Evolutionary conservation across 2,113 vertebrate species (phyloP), one percentile per base, ranked within the genome.

Genomic region (Zosterops pallidus): DNA sequence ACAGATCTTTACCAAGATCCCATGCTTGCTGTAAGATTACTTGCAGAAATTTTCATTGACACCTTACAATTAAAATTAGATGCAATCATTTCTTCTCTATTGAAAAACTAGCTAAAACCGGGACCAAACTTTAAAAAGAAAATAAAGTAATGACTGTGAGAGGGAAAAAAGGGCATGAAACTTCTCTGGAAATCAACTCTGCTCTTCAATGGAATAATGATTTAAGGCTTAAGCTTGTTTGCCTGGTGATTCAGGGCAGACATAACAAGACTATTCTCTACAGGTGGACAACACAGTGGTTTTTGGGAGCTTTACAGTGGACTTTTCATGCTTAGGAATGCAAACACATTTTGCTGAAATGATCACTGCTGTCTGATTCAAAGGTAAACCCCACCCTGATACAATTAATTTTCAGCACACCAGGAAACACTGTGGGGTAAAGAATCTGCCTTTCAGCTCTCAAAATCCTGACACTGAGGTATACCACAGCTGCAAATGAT

Each of bases 41-140:
- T 96, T 97, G 86, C 96, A 95, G 95, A 97, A 96, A 95, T 94
- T 96, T 64, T 90, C 88, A 97, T 87, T 92, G 92, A 97, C 87
- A 94, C 80, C 79, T 97, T 89, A 96, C 83, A 89, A 80, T 97
- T 98, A 96, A 97, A 97, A 97, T 97, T 87, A 91, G 96, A 96
- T 97, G 93, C 93, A 98, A 96, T 98, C 91, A 98, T 96, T 98
- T 97, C 89, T 97, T 97, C 92, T 96, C 96, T 97, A 97, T 82
- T 60, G 94, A 98, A 98, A 97, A 98, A 77, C 97, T 65, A 98
- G 97, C 94, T 98, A 98, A 98, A 98, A 98, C 92, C 97, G 97
- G 97, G 96, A 98, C 97, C 94, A 97, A 96, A 97, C 91, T 97
- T 97, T 75, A 94, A 97, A 96, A 98, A 96, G 94, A 96, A 96